Base-by-base conservation (phyloP, 2,797 vertebrate genomes). In the Poecilia picta region DNA sequence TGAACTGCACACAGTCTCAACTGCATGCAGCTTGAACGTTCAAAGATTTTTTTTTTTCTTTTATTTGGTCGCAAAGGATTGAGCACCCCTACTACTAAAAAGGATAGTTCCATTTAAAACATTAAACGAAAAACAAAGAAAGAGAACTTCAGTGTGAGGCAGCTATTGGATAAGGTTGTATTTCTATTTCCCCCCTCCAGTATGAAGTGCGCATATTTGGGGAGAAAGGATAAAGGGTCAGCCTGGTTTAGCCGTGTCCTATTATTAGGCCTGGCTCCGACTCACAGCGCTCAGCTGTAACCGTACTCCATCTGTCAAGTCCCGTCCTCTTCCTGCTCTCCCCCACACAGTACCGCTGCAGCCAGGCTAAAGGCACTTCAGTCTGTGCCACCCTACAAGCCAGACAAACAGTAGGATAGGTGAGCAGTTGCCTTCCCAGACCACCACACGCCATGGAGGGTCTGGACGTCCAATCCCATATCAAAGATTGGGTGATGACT, bases 201-300 rank as follows among this genome's bases (percentile, higher is more conserved):
- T 46, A 28, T 16, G 25, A 45, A 81, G 59, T 73, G 80, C 83
- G 88, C 86, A 91, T 79, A 85, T 82, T 87, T 81, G 83, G 86
- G 57, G 77, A 39, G 57, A 72, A 62, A 73, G 86, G 81, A 90
- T 87, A 75, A 90, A 82, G 64, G 81, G 74, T 77, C 81, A 57
- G 80, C 74, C 55, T 73, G 66, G 82, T 91, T 80, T 76, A 82
- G 88, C 88, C 71, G 75, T 59, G 81, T 84, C 90, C 96, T 99
- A 99, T 98, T 97, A 96, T 97, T 98, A 99, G 96, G 79, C 79
- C 91, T 96, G 96, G 96, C 95, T 96, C 92, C 91, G 91, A 93
- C 95, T 91, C 95, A 95, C 96, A 96, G 94, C 96, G 96, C 97
- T 95, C 95, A 96, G 96, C 96, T 96, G 97, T 96, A 99, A 99